phyloP scores from a whole-genome alignment of 2,888 invertebrate genomes.

The Sesia bembeciformis region DNA sequence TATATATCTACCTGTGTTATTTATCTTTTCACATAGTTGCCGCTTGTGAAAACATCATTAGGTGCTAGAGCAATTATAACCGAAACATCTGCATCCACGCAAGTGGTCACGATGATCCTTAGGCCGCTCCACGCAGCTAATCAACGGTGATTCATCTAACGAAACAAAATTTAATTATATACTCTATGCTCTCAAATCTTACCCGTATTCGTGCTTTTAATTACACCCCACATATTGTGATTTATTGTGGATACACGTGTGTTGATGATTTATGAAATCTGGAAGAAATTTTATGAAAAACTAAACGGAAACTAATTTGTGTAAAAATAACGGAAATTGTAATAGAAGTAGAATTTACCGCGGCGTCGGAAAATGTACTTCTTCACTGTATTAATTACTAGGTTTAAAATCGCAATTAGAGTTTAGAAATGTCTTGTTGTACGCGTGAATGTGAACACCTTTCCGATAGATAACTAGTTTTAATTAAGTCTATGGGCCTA shows the following conservation, averaged over 20 bases:
- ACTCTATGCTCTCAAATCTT: slow-evolving; percentile 50
- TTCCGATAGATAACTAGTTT: slow-evolving; percentile 41
- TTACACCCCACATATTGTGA: slow-evolving; percentile 54
- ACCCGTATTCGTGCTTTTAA: slow-evolving; percentile 64
- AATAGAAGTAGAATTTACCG: no score
- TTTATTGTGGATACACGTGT: slow-evolving; percentile 56
- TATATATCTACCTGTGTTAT: neutral
- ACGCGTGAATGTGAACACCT: slow-evolving; percentile 68
- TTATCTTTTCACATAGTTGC: slow-evolving; percentile 11
- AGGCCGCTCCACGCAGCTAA: slow-evolving; percentile 42
- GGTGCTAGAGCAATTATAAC: slow-evolving; percentile 53
- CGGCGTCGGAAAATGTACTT: no score
- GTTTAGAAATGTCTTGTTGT: slow-evolving; percentile 32
- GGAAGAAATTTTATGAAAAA: slow-evolving; percentile 4
- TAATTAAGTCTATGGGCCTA: slow-evolving; percentile 51
- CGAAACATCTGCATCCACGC: slow-evolving; percentile 58
- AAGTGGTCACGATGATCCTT: slow-evolving; percentile 41
- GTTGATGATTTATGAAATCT: slow-evolving; percentile 49
- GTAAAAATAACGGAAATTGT: no score
- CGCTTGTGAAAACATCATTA: slow-evolving; percentile 58
- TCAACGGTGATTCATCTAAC: slow-evolving; percentile 69
- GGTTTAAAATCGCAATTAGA: slow-evolving; percentile 33
- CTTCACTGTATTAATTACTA: slow-evolving; percentile 27
- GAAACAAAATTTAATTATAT: slow-evolving; percentile 69
- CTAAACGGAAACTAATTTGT: no score